Evolutionary conservation across 1,140 invertebrate genomes (phyloP).

Genomic region (Ceratina japonica): DNA sequence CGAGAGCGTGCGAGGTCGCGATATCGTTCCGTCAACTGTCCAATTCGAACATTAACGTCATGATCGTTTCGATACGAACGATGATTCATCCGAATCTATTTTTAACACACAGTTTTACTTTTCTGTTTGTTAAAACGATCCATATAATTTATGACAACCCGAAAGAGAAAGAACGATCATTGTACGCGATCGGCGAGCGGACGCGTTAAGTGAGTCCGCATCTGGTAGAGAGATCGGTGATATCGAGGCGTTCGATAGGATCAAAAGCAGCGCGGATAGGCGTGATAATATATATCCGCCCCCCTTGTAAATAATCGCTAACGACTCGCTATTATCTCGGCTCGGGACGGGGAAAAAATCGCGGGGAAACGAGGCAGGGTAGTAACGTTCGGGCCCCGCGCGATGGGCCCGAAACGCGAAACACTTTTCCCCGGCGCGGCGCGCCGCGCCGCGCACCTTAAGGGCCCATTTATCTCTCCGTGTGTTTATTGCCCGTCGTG

Average conservation of each 20-base stretch:
- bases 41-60: conserved; percentile 31
- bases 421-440: conserved; percentile 66
- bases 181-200: too few relatives aligned
- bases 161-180: too few relatives aligned
- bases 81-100: too few relatives aligned
- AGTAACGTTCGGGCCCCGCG: background rate
- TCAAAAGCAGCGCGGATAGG: background rate
- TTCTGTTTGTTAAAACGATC: too few relatives aligned
- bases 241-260: background rate
- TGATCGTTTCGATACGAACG: conserved; percentile 12
- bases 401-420: conserved; percentile 53
- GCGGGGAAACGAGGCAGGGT: background rate
- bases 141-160: too few relatives aligned
- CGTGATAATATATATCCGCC: conserved; percentile 25
- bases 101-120: too few relatives aligned
- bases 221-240: background rate
- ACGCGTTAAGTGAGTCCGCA: conserved; percentile 27
- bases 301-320: conserved; percentile 45
- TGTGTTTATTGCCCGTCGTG: conserved; percentile 79
- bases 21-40: conserved; percentile 47
- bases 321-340: conserved; percentile 30
- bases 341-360: background rate
- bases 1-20: background rate
- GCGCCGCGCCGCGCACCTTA: conserved; percentile 57
- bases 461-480: conserved; percentile 77